Evolutionary conservation across 2,797 vertebrate species (phyloP), one percentile per base, ranked within the genome.

Genomic region (Bradypodion pumilum): DNA sequence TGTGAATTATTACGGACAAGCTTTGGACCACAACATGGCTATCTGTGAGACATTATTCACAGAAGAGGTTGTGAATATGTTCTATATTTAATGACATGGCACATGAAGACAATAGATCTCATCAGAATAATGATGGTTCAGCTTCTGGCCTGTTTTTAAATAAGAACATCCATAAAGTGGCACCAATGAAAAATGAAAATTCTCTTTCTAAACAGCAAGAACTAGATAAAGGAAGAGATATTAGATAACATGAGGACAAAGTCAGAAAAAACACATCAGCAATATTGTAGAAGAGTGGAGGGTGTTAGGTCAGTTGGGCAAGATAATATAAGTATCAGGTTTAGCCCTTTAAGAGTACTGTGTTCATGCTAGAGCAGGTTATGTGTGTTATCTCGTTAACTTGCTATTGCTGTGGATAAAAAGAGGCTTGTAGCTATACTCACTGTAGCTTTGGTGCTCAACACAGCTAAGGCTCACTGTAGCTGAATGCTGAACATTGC

Each of bases 91-190:
- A 49, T 52, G 23, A 63, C 63, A 59, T 62, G 56, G 15, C 60
- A 37, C 32, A 32, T 52, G 62, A 68, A 83, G 75, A 75, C 73
- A 76, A 40, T 66, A 82, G 42, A 82, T 83, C 42, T 76, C 19
- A 80, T 80, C 60, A 74, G 60, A 40, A 85, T 74, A 52, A 74
- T 85, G 70, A 80, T 80, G 42, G 60, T 21, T 85, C 83, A 56
- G 66, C 62, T 74, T 78, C 32, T 74, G 29, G 19, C 63, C 12
- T 66, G 44, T 37, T 52, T 37, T 52, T 56, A 85, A 73, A 79
- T 56, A 60, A 79, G 44, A 65, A 84, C 73, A 79, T 79, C 69
- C 46, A 73, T 79, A 84, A 66, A 73, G 42, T 42, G 29, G 40
- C 66, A 44, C 52, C 27, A 84, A 85, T 80, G 60, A 80, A 56